A percentile compares a stretch with the other conserved stretches of the same genome.
These are phyloP conservation scores for Hyperoplus lanceolatus DNA, from an alignment of 2,797 vertebrate species.

Conservation along the genomic window DNA sequence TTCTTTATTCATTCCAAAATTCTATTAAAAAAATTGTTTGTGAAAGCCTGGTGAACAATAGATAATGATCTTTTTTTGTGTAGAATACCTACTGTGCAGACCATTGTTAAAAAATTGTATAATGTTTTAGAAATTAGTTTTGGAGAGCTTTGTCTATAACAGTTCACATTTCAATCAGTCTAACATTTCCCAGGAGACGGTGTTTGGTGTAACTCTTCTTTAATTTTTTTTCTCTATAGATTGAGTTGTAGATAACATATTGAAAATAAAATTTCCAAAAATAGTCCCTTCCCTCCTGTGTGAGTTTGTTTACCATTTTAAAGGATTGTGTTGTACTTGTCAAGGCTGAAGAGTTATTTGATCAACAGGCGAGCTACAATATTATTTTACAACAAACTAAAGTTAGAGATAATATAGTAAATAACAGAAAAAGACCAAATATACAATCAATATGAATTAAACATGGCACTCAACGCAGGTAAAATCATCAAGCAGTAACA, in stretches of 20 bases:
- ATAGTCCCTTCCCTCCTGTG: not conserved
- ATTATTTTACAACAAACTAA: too few relatives aligned
- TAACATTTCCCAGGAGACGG: not conserved
- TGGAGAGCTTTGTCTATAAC: not conserved
- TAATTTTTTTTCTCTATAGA: slow-evolving; percentile 1
- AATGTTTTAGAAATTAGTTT: not conserved
- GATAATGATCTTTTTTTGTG: not conserved
- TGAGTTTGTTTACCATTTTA: not conserved
- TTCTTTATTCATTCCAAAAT: not conserved
- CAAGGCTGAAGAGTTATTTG: not conserved
- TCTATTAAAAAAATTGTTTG: slow-evolving; percentile 15
- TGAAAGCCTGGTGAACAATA: not conserved
- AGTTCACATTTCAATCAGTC: not conserved
- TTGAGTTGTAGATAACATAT: not conserved
- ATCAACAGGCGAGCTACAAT: not conserved
- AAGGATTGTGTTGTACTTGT: not conserved
- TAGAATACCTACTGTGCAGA: not conserved
- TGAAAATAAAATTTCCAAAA: not conserved
- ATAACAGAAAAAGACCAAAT: too few relatives aligned
- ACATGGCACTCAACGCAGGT: too few relatives aligned
- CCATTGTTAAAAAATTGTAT: not conserved
- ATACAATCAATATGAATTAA: too few relatives aligned
- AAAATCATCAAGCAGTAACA: too few relatives aligned
- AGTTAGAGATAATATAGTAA: too few relatives aligned
- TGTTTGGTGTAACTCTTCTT: not conserved